Evolutionary conservation across 35 echinoderm and acorn worm species (phyloP).

Genomic region (Ptychodera flava): DNA sequence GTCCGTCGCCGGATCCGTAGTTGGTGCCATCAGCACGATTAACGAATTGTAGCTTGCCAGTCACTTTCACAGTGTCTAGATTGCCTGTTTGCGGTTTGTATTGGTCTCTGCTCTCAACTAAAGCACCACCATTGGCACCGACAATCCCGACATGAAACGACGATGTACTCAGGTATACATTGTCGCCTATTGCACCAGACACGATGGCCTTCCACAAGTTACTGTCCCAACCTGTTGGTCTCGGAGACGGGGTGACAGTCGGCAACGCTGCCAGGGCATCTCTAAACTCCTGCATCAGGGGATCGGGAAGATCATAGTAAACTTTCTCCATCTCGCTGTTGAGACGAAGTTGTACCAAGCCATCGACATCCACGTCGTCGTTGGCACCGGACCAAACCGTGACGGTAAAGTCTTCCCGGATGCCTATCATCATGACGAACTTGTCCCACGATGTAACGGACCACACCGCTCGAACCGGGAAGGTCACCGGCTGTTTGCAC

Average conservation of each 20-base stretch:
- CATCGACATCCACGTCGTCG: background rate
- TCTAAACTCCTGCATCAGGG: background rate
- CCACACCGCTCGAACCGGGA: conserved; percentile 2
- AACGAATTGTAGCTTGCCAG: conserved; percentile 7
- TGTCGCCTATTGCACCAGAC: background rate
- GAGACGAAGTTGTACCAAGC: background rate
- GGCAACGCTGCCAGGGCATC: background rate
- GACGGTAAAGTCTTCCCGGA: background rate
- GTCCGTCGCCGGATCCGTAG: background rate
- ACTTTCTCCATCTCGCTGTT: background rate
- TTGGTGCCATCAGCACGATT: background rate
- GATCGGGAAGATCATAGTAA: conserved; percentile 7
- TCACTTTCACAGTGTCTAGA: background rate
- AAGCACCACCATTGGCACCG: background rate
- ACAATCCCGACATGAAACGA: background rate
- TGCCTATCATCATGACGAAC: conserved; percentile 4
- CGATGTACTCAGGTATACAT: conserved; percentile 8
- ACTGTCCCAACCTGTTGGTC: background rate
- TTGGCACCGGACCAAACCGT: conserved; percentile 1
- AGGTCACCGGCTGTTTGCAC: background rate
- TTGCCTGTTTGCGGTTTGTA: background rate
- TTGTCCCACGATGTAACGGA: conserved; percentile 9
- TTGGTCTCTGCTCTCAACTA: background rate
- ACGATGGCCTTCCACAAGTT: conserved; percentile 5
- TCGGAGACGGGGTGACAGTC: background rate